Percentiles rank a stretch among this genome's conserved stretches.
Evolutionary conservation across 1,140 invertebrate genomes (phyloP).

Genomic region (Drosophila sturtevanti): DNA sequence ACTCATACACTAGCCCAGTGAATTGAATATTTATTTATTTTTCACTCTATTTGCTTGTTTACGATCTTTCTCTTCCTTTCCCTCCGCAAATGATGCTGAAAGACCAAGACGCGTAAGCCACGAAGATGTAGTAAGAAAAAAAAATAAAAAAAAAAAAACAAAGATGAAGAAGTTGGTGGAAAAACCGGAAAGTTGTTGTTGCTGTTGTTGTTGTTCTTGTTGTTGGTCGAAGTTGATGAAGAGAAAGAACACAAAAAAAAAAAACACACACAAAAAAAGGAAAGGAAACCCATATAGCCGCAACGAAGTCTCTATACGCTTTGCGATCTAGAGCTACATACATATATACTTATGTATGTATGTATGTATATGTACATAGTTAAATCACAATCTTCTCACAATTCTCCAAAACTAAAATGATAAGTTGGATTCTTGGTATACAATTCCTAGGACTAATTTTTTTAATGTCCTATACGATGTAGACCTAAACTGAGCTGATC

Average conservation of each 20-base stretch:
- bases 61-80: constrained; percentile 47
- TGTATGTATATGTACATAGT: neutral
- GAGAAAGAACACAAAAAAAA: constrained; percentile 8
- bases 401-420: no score
- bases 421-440: no score
- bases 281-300: neutral
- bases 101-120: constrained; percentile 60
- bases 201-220: constrained; percentile 26
- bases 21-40: constrained; percentile 55
- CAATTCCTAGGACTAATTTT: no score
- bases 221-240: constrained; percentile 36
- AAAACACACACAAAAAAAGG: neutral
- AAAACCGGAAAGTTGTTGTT: constrained; percentile 75
- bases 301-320: neutral
- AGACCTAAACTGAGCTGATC: neutral
- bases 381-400: no score
- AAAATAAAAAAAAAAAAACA: constrained; percentile 54
- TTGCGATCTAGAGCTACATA: neutral
- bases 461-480: neutral
- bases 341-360: neutral
- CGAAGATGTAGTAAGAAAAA: constrained; percentile 69
- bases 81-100: constrained; percentile 35
- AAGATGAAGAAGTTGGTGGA: constrained; percentile 37
- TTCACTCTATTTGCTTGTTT: constrained; percentile 37
- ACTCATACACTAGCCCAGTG: constrained; percentile 14